Evolutionary conservation across 2,888 invertebrate species (phyloP), one percentile per base, ranked within the genome.

Genomic region (Hydropsyche betteni): DNA sequence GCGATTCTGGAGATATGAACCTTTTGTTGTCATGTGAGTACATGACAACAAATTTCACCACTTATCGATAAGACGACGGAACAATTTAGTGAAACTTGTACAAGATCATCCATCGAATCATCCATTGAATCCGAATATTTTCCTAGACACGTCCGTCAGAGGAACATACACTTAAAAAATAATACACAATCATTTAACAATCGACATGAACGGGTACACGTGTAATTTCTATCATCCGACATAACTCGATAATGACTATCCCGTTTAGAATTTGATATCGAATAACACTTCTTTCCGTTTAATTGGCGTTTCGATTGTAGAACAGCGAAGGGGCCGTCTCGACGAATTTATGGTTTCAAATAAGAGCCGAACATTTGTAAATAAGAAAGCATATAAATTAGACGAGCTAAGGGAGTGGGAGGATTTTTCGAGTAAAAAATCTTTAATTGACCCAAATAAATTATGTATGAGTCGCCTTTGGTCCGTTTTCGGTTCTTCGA

Each of bases 371-470:
- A 75, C 72, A 75, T 75, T 69, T 74, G 75, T 73, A 77, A 77
- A 77, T 74, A 75, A 52, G 74, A 77, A 75, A 58, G 70, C 74
- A 74, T 44, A 44, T 77, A 75, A 77, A 77, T 77, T 75, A 24
- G 2, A 24, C 24, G 24, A 24, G 24, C 24, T 24, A 77, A 53
- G 50, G 51, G 53, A 8, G 58, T n/a, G 34, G 64, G 70, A 33
- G 33, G 52, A 69, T 34, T 69, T 55, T 12, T 58, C 24, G n/a
- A 44, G 64, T 53, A 51, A 55, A 75, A 77, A 77, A 77, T 64
- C 53, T 69, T 71, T 75, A 75, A 77, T 77, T 77, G 75, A 74
- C 75, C 77, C 70, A 74, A 74, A 77, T 77, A 75, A 77, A 77
- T 77, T 75, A 77, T 77, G 69, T 73, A 75, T 68, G 75, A 70